Base-by-base conservation (phyloP, 2,113 vertebrate species). In the Erinaceus europaeus region DNA sequence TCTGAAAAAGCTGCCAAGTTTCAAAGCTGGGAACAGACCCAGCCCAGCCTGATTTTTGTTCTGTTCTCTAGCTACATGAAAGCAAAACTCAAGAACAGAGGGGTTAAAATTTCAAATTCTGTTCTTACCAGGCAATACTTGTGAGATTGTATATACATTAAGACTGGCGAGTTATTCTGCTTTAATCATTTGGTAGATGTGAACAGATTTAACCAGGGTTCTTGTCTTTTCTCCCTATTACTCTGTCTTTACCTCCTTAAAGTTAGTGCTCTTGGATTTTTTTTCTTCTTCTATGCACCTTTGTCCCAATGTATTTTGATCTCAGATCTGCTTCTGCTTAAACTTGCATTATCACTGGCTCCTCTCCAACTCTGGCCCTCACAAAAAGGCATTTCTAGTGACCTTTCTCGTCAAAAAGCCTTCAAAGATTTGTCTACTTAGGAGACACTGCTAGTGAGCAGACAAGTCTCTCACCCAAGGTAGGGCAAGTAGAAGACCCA, bases 1-100 rank as follows among this genome's bases (percentile, higher is more conserved):
- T 89, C 64, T 72, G 81, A 67, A 87, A 82, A 91, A 64, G 57
- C 78, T 93, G 92, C 95, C 94, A 96, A 94, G 89, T 90, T 87
- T 81, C 81, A 61, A 90, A 40, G 44, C 84, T 94, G 92, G 92
- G 89, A 94, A 93, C 87, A 89, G 87, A 79, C 74, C 84, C 93
- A 94, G 81, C 14, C 72, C 38, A 40, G 78, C 64, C 42, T 29
- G 34, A 55, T 53, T 91, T 74, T 75, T 64, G 44, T 85, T 93
- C 89, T 88, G 18, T 36, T 57, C 44, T 23, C 77, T 40, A 68
- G 68, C 44, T 92, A 95, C 86, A 81, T 94, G 78, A 36, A 91
- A 77, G 84, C 78, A 68, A 86, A 89, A 72, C 84, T 82, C 59
- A 74, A 90, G 40, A 40, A 67, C 68, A 91, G 15, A 85, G 59